phyloP scores from a whole-genome alignment of 2,888 invertebrate genomes.

The Andrena flavipes region DNA sequence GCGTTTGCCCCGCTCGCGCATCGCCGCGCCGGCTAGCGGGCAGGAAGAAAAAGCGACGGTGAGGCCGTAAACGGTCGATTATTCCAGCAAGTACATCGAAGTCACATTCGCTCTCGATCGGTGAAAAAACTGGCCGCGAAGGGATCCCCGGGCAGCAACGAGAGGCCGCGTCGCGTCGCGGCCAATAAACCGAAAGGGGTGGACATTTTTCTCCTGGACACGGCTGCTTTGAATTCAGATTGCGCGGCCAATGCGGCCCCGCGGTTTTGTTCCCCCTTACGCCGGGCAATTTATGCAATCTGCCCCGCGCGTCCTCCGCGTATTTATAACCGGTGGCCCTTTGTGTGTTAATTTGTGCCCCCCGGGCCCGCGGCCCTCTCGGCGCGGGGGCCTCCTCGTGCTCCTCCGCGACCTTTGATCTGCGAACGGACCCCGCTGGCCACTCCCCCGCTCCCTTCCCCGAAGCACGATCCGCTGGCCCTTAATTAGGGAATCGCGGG shows the following conservation, averaged over 20 bases:
- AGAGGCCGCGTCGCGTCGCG: conserved; percentile 25
- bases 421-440: conserved; percentile 19
- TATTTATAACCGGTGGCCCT: conserved; percentile 83
- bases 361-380: conserved; percentile 54
- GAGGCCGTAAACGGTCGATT: conserved; percentile 40
- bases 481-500: conserved; percentile 42
- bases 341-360: conserved; percentile 84
- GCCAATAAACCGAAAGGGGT: conserved; percentile 69
- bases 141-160: conserved; percentile 42
- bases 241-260: conserved; percentile 75
- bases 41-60: background rate
- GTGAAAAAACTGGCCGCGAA: conserved; percentile 48
- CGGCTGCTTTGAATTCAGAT: conserved; percentile 83
- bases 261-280: conserved; percentile 78
- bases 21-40: conserved; percentile 1
- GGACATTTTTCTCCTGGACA: conserved; percentile 67
- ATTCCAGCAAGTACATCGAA: conserved; percentile 40
- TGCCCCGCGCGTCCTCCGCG: conserved; percentile 74
- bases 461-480: conserved; percentile 43
- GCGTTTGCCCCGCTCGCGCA: background rate
- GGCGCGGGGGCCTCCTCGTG: conserved; percentile 21
- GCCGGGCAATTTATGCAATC: conserved; percentile 83
- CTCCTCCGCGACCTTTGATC: conserved; percentile 63
- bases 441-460: conserved; percentile 6
- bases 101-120: conserved; percentile 14